Percentiles rank a stretch among this genome's conserved stretches.
phyloP scores from a whole-genome alignment of 2,797 vertebrate genomes.

The Poecilia velifera region DNA sequence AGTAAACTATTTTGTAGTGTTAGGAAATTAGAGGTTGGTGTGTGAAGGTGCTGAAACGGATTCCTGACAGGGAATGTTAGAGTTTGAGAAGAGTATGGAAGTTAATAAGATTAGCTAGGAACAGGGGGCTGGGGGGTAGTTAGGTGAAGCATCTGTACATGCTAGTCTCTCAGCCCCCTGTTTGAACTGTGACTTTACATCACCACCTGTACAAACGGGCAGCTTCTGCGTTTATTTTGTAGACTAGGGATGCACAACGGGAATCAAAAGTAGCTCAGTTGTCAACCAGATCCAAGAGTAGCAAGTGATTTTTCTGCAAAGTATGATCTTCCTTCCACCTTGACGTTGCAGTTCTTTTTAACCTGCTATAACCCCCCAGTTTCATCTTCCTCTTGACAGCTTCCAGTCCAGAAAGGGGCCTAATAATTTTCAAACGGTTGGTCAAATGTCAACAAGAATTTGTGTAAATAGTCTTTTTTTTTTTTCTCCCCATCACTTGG shows the following conservation, averaged over 20 bases:
- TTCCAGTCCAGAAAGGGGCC: conserved; percentile 86
- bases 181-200: conserved; percentile 8
- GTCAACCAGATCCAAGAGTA: not conserved
- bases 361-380: not conserved
- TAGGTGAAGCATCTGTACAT: conserved; percentile 72
- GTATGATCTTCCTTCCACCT: conserved; percentile 12
- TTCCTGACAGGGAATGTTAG: conserved; percentile 24
- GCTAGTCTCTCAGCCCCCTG: conserved; percentile 68
- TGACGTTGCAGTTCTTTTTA: not conserved
- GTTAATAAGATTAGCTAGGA: conserved; percentile 42
- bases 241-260: conserved; percentile 47
- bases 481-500: not conserved
- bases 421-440: conserved; percentile 59
- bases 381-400: conserved; percentile 63
- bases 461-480: conserved; percentile 63
- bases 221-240: conserved; percentile 30
- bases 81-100: conserved; percentile 20
- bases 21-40: conserved; percentile 5
- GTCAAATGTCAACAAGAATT: conserved; percentile 49
- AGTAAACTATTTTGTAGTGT: not conserved
- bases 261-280: conserved; percentile 19
- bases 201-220: conserved; percentile 6
- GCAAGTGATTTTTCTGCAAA: conserved; percentile 2
- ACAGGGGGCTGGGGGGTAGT: conserved; percentile 60
- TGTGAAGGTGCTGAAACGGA: conserved; percentile 27